Conservation (phyloP, 2,797 vertebrate genomes). For the Okamejei kenojei region DNA sequence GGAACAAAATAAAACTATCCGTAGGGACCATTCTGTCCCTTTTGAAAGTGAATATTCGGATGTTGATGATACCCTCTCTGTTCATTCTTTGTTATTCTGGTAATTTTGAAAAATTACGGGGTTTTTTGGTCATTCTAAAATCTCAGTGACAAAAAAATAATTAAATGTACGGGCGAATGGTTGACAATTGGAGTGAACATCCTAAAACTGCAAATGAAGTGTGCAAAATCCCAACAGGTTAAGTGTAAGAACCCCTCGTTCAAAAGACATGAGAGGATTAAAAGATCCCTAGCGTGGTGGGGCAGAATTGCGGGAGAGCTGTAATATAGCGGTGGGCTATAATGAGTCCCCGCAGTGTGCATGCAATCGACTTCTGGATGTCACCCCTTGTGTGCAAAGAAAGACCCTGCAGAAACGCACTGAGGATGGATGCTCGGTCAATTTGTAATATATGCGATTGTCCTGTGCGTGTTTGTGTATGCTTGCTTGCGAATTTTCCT, state of each 20-base stretch:
- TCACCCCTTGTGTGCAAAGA: not conserved
- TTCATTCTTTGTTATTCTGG: not conserved
- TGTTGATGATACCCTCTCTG: too few species aligned
- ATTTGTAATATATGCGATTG: not conserved
- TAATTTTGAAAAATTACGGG: not conserved
- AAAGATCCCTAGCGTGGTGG: not conserved
- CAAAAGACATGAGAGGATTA: not conserved
- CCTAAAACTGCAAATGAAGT: not conserved
- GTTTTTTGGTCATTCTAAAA: not conserved
- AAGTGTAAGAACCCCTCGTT: conserved; percentile 3
- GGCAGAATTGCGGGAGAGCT: not conserved
- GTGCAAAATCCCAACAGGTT: not conserved
- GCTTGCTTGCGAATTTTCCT: not conserved
- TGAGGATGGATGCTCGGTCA: not conserved
- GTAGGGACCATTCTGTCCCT: not conserved
- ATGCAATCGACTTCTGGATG: not conserved
- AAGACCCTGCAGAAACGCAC: not conserved
- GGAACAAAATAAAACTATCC: not conserved
- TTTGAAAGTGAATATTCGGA: not conserved
- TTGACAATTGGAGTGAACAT: not conserved
- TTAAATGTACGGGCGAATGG: not conserved
- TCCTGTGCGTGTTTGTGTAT: not conserved
- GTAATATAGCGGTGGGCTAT: not conserved
- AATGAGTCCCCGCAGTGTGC: not conserved
- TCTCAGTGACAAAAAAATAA: not conserved